A percentile compares a stretch with the other conserved stretches of the same genome.
phyloP scores from a whole-genome alignment of 2,113 vertebrate genomes.

The Psephotus haematonotus region DNA sequence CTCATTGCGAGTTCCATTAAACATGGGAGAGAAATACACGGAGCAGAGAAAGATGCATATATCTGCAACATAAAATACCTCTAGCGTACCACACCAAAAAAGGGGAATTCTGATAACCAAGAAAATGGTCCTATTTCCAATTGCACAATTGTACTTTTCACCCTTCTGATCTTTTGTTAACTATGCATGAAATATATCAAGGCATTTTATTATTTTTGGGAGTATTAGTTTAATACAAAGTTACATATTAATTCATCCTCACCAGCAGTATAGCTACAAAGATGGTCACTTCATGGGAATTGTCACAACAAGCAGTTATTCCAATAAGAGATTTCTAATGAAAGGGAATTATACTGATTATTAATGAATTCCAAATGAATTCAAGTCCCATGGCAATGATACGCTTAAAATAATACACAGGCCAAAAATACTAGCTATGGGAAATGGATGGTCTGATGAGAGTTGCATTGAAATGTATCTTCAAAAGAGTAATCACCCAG shows the following conservation, averaged over 20 bases:
- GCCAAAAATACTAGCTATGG: slow-evolving; percentile 2
- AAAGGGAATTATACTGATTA: slow-evolving; percentile 42
- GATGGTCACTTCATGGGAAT: background rate
- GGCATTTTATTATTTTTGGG: background rate
- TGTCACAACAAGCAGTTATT: background rate
- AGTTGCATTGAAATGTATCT: slow-evolving; percentile 1
- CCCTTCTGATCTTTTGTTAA: background rate
- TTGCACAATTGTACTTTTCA: background rate
- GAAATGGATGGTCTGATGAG: slow-evolving; percentile 10
- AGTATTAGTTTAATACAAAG: background rate
- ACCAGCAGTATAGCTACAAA: background rate
- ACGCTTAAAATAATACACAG: slow-evolving; percentile 53
- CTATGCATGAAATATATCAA: background rate
- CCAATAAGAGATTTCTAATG: slow-evolving; percentile 41
- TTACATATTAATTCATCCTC: background rate
- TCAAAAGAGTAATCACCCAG: background rate
- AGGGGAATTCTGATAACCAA: background rate
- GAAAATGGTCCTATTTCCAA: background rate
- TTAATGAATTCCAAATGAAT: slow-evolving; percentile 53
- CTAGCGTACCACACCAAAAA: background rate
- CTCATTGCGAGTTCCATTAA: background rate
- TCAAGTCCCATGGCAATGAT: slow-evolving; percentile 27
- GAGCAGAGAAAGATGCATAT: background rate
- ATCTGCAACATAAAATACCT: background rate
- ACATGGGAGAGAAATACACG: background rate